These are phyloP conservation scores for Drosophila kohkoa DNA, from an alignment of 1,140 invertebrate genomes.

Conservation along the genomic window DNA sequence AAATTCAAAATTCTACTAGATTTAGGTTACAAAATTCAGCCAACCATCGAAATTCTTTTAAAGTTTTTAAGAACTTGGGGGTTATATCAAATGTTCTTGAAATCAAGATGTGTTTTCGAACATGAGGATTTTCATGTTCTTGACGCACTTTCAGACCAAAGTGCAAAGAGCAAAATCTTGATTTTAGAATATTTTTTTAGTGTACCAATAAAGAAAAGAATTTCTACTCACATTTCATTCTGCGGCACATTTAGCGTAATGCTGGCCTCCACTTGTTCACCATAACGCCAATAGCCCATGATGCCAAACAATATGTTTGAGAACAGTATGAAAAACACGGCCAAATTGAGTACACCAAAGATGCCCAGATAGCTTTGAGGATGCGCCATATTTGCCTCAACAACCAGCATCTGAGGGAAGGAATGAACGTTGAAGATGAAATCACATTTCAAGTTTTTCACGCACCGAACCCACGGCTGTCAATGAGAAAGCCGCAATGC, in stretches of 20 bases:
- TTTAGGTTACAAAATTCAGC: too few relatives aligned
- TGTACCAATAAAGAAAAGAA: not conserved
- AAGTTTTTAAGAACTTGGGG: too few relatives aligned
- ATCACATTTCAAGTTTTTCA: not conserved
- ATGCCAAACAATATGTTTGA: conserved; percentile 64
- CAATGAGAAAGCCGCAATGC: conserved; percentile 64
- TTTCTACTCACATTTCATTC: conserved; percentile 54
- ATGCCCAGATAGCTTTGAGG: conserved; percentile 58
- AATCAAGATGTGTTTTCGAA: too few relatives aligned
- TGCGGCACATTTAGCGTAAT: conserved; percentile 62
- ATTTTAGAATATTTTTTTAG: too few relatives aligned
- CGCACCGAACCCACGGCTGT: conserved; percentile 69
- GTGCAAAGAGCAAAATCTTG: too few relatives aligned
- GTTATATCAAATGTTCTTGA: too few relatives aligned
- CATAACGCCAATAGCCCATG: conserved; percentile 68
- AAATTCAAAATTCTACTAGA: too few relatives aligned
- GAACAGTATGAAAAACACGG: conserved; percentile 59
- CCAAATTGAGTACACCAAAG: conserved; percentile 63
- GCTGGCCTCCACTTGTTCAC: conserved; percentile 58
- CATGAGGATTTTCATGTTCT: too few relatives aligned
- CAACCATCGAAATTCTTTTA: too few relatives aligned
- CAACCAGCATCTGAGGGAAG: conserved; percentile 57
- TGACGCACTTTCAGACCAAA: too few relatives aligned
- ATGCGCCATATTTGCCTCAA: conserved; percentile 64
- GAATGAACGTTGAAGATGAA: not conserved